Percentiles rank a stretch among this genome's conserved stretches.
These are phyloP conservation scores for Aviceda subcristata DNA, from an alignment of 2,113 vertebrate species.

Conservation along the genomic window DNA sequence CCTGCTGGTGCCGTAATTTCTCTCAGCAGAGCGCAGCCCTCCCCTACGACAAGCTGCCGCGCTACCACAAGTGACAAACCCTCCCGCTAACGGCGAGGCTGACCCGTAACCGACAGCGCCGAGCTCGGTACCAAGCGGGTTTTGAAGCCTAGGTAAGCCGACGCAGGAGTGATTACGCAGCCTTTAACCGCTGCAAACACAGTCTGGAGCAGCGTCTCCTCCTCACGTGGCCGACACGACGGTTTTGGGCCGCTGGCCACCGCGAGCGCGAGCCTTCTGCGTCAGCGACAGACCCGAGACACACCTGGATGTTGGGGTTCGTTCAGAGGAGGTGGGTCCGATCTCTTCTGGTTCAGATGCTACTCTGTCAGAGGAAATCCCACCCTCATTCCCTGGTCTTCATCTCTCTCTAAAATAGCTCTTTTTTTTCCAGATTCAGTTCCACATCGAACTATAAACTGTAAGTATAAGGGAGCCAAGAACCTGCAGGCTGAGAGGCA, in stretches of 20 bases:
- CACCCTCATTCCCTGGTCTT: neutral
- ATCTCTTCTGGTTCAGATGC: neutral
- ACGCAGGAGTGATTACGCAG: neutral
- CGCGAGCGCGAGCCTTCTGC: fast-evolving
- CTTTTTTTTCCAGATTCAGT: neutral
- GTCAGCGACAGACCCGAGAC: neutral
- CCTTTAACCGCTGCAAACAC: neutral
- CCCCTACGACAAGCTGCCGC: neutral
- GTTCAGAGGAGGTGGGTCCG: neutral
- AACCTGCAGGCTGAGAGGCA: neutral
- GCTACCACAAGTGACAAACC: neutral
- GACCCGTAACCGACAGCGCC: neutral
- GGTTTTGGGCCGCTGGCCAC: neutral
- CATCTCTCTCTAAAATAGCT: neutral
- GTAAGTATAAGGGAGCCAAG: constrained; percentile 17
- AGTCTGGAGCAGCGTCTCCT: neutral
- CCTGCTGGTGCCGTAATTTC: neutral
- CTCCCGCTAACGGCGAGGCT: neutral
- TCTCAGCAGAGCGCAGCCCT: neutral
- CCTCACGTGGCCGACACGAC: fast-evolving
- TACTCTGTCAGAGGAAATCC: neutral
- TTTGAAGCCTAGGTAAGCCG: neutral
- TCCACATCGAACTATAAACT: constrained; percentile 23
- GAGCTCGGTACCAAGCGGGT: neutral
- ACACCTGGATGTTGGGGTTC: neutral